phyloP scores from a whole-genome alignment of 2,888 invertebrate genomes.

The Nysson spinosus region DNA sequence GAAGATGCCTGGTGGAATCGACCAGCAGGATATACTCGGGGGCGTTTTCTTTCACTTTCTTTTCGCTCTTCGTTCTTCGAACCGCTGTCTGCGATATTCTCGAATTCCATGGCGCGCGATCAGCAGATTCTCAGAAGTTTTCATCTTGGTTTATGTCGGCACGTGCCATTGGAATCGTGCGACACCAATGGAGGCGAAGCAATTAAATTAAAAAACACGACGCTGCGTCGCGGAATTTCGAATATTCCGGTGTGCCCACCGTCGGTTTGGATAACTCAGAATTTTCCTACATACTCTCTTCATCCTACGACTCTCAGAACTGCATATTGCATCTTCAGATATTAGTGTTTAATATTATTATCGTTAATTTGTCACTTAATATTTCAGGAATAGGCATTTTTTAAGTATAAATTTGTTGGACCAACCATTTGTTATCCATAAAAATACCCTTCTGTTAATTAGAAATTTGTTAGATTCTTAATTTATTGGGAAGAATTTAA shows the following conservation, averaged over 20 bases:
- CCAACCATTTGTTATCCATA: too few species aligned
- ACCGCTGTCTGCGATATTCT: slow-evolving; percentile 34
- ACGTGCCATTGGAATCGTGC: slow-evolving; percentile 34
- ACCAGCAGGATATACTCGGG: slow-evolving; percentile 22
- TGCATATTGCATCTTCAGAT: too few species aligned
- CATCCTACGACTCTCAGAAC: not conserved
- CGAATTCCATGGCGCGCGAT: slow-evolving; percentile 29
- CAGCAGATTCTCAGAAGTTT: slow-evolving; percentile 25
- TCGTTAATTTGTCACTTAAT: too few species aligned
- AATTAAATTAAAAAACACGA: slow-evolving; percentile 47
- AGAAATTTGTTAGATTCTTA: too few species aligned
- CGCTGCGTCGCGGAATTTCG: slow-evolving; percentile 30
- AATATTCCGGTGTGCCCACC: slow-evolving; percentile 9
- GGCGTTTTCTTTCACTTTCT: slow-evolving; percentile 33
- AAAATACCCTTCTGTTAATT: too few species aligned
- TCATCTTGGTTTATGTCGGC: slow-evolving; percentile 25
- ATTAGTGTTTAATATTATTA: too few species aligned
- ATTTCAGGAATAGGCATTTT: too few species aligned
- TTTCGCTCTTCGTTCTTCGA: slow-evolving; percentile 36
- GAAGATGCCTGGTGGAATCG: slow-evolving; percentile 20
- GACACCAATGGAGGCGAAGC: slow-evolving; percentile 21
- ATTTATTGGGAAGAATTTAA: too few species aligned
- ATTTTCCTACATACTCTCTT: not conserved
- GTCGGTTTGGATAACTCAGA: not conserved
- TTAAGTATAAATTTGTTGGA: too few species aligned